Evolutionary conservation across 1,140 invertebrate genomes (phyloP), one percentile per base, ranked within the genome.

Genomic region (Monomorium pharaonis): DNA sequence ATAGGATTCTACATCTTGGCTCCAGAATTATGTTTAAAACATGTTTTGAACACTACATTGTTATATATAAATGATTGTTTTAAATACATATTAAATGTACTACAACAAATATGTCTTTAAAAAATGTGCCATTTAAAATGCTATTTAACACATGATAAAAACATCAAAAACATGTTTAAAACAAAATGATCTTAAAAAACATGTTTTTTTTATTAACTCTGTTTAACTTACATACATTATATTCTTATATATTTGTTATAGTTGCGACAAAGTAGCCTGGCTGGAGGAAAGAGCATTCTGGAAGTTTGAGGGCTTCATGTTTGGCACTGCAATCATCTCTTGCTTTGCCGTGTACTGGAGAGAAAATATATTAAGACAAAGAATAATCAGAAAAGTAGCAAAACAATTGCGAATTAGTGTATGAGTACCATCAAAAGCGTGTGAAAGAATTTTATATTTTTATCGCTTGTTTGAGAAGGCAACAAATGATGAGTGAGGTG

Each of bases 231-330:
- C n/a, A 37, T 12, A 30, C 27, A 37, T 37, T 49, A 2, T 6
- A 0, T 75, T 30, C n/a, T 56, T 0, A 65, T 33, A 16, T 24
- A 37, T 49, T 76, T 86, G 74, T 95, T 96, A 81, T 88, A 96
- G 97, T 91, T 97, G 97, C 91, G 96, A 97, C 87, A 95, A 95
- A 87, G 96, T 97, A 18, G 96, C 96, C 21, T 97, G 97, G 95
- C 95, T 98, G 44, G 97, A 98, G 91, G 97, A 98, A 93, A 95
- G 96, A 77, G 96, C 97, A 60, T 99, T 98, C 94, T 98, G 98
- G 96, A 97, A 97, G 91, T 99, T 99, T 93, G 97, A 98, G 92
- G 96, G 96, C 16, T 96, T 97, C 85, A 97, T 97, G 94, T 97
- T 98, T 90, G 92, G 96, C 0, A 75, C 97, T 44, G 97, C 97